Evolutionary conservation across 2,888 invertebrate species (phyloP), one percentile per base, ranked within the genome.

Genomic region (Epiblema foenella): DNA sequence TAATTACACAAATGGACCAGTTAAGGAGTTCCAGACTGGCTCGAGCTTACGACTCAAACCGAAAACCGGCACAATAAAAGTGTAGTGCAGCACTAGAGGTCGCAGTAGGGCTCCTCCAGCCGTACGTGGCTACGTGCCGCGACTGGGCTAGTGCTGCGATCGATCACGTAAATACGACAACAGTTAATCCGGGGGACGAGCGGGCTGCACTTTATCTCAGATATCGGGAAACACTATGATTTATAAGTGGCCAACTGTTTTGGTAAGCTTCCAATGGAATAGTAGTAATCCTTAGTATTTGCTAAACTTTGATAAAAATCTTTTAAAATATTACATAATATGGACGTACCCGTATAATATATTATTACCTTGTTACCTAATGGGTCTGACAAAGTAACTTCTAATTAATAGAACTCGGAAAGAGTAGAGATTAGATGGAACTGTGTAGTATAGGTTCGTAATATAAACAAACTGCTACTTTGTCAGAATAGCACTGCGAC

Each of bases 41-140:
- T 17, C 33, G 49, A 12, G 51, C 63, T 18, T 52, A 63, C 52
- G 12, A 46, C n/a, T 18, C 65, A 12, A 51, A 39, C 20, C 56
- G 17, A 60, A 59, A 60, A 42, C 65, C 59, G 65, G 29, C 46
- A 69, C 69, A 70, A 66, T 70, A 54, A 66, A 59, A 67, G 71
- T 60, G 57, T 51, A 67, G 67, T 74, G 79, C 77, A 77, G 77
- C 77, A 77, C 78, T 78, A 76, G 78, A 79, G 83, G 82, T 84
- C 82, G 79, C 78, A 79, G 80, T 77, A 77, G 78, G 83, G 85
- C 86, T 86, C 85, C 86, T 85, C 85, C 86, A 85, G 82, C 82
- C 78, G 83, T 77, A 86, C 88, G 88, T 89, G 89, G 83, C 81
- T 77, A 86, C 88, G 88, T 89, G 89, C 83, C 81, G 74, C 73